Percentiles rank a stretch among this genome's conserved stretches.
Conservation (phyloP, 2,888 invertebrate genomes). For the Candidula unifasciata region DNA sequence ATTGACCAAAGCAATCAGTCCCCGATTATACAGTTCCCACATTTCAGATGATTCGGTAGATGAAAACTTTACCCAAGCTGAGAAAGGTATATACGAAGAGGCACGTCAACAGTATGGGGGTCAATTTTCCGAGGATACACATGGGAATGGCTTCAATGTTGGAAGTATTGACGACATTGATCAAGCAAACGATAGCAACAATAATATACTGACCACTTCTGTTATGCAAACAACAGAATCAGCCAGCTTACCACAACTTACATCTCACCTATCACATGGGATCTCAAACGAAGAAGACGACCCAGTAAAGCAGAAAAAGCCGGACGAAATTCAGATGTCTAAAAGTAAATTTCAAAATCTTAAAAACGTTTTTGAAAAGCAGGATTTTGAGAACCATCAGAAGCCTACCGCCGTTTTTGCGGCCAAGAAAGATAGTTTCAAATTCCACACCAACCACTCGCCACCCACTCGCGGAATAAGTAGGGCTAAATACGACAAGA, state of each 20-base stretch:
- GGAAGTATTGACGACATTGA: not conserved
- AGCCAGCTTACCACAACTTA: not conserved
- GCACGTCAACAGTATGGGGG: not conserved
- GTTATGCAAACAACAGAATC: not conserved
- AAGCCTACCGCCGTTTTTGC: not conserved
- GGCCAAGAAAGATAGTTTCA: not conserved
- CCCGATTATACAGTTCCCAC: too few relatives aligned
- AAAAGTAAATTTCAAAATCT: slow-evolving; percentile 18
- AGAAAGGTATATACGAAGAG: not conserved
- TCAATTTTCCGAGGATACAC: not conserved
- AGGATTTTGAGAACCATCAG: not conserved
- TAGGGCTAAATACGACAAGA: slow-evolving; percentile 1
- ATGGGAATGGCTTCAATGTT: not conserved
- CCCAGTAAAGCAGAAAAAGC: not conserved
- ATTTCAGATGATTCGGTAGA: not conserved
- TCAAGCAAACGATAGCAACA: not conserved
- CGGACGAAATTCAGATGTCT: slow-evolving; percentile 12
- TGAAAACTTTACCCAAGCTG: not conserved
- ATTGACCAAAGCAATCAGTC: too few relatives aligned
- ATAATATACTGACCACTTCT: not conserved
- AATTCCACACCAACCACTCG: not conserved
- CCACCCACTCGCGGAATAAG: not conserved
- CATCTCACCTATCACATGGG: not conserved
- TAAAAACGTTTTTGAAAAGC: slow-evolving; percentile 19
- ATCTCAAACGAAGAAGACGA: not conserved